A percentile compares a stretch with the other conserved stretches of the same genome.
Evolutionary conservation across 2,797 vertebrate genomes (phyloP).

Genomic region (Philypnodon macrostomus): DNA sequence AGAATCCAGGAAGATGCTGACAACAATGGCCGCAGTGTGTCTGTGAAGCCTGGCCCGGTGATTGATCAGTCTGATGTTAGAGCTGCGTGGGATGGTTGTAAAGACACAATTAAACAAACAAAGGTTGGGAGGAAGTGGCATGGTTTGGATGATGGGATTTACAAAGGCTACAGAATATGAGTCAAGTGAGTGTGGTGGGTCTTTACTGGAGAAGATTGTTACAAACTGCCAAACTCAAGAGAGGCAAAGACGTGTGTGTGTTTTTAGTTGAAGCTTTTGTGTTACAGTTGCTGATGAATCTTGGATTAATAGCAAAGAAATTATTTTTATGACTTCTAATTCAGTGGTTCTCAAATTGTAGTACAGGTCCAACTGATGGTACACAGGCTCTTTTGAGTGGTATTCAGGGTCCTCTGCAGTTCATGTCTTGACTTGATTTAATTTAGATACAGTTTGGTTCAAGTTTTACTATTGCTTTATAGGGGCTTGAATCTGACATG

Average conservation of each 20-base stretch:
- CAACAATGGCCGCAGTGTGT: constrained; percentile 76
- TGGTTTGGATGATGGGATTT: constrained; percentile 53
- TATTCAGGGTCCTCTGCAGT: too few species aligned
- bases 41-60: constrained; percentile 40
- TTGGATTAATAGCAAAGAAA: constrained; percentile 5
- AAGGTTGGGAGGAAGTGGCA: constrained; percentile 47
- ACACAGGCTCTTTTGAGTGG: too few species aligned
- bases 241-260: not conserved
- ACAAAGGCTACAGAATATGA: constrained; percentile 31
- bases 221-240: constrained; percentile 27
- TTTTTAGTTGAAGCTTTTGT: too few species aligned
- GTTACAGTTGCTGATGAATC: constrained; percentile 7
- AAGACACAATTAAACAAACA: constrained; percentile 53
- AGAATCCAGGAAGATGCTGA: constrained; percentile 44
- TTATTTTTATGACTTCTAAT: too few species aligned
- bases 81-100: constrained; percentile 47
- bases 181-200: constrained; percentile 32
- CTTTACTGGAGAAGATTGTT: constrained; percentile 34
- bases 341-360: too few species aligned
- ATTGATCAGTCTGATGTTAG: constrained; percentile 70
- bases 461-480: too few species aligned
- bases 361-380: too few species aligned
- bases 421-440: too few species aligned
- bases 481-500: too few species aligned
- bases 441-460: too few species aligned